Evolutionary conservation across 2,797 vertebrate genomes (phyloP).

Genomic region (Octomys mimax): DNA sequence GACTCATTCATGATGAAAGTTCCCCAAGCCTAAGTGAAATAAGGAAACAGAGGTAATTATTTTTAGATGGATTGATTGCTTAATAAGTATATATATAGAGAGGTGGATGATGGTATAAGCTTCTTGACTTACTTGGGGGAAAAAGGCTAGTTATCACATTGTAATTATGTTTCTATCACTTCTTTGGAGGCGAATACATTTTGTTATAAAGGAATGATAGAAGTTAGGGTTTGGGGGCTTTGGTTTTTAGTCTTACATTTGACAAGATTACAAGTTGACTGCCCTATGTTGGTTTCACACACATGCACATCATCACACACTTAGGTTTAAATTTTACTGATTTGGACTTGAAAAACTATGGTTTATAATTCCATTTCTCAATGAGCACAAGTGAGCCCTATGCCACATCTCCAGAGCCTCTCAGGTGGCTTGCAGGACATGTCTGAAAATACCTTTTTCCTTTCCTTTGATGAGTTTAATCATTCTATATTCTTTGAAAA

Average conservation of each 20-base stretch:
- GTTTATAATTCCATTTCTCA: background rate
- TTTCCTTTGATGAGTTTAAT: background rate
- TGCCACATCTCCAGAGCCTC: background rate
- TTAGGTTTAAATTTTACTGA: background rate
- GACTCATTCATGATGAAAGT: background rate
- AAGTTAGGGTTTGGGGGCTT: background rate
- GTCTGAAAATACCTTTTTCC: background rate
- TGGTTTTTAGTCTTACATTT: slow-evolving; percentile 12
- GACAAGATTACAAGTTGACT: slow-evolving; percentile 2
- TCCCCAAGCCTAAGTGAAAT: slow-evolving; percentile 21
- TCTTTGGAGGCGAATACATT: background rate
- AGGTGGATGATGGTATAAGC: background rate
- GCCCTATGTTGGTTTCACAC: background rate
- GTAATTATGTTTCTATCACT: background rate
- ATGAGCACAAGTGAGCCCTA: background rate
- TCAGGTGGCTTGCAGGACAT: background rate
- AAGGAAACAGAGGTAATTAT: background rate
- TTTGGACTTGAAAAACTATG: slow-evolving; percentile 3
- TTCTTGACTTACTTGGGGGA: background rate
- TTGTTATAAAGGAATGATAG: background rate
- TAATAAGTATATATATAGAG: background rate
- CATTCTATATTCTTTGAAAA: background rate
- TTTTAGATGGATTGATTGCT: background rate
- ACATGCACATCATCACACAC: background rate
- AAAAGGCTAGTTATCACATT: background rate